Base-by-base conservation (phyloP, 1,140 invertebrate species). In the Drosophila teissieri region DNA sequence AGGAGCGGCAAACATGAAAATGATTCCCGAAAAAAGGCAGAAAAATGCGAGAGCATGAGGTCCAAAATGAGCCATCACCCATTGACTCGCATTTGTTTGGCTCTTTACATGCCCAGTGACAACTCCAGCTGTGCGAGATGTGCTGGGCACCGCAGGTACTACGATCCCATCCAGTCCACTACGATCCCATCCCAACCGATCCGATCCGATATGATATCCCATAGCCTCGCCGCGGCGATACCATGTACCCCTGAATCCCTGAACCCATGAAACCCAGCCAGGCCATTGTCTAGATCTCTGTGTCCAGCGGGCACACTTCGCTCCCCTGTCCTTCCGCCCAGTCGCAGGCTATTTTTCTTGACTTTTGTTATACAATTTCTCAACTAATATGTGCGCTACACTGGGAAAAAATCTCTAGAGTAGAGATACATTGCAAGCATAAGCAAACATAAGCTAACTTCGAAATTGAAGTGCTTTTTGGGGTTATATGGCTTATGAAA, bases 81-180 rank as follows among this genome's bases (percentile, higher is more conserved):
- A 72, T 73, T 77, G 78, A 63, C 81, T 73, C 83, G 80, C 82
- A 89, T 77, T 69, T 82, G 53, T 75, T 82, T 89, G 77, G 78
- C 72, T 84, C 78, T 85, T 91, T 85, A 91, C 90, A 91, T 91
- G 89, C 84, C 81, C 85, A 88, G 89, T 91, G 89, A 91, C 89
- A 91, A 91, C 90, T 91, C 89, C 89, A 91, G 89, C 89, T 91
- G 89, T 76, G 73, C 55, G 40, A 19, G 60, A 70, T 63, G 61
- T 88, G 80, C 80, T 34, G 54, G 63, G 83, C 88, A 78, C 73
- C 80, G 77, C 80, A 88, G 89, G 83, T 88, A 84, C 81, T 88
- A 84, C 81, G 54, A 72, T 56, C 58, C 61, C 55, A 40, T 52
- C 57, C 81, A 49, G 55, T 56, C 60, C 61, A 55, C 39, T 52